Conservation (phyloP, 1,140 invertebrate genomes). For the Epicauta chinensis region DNA sequence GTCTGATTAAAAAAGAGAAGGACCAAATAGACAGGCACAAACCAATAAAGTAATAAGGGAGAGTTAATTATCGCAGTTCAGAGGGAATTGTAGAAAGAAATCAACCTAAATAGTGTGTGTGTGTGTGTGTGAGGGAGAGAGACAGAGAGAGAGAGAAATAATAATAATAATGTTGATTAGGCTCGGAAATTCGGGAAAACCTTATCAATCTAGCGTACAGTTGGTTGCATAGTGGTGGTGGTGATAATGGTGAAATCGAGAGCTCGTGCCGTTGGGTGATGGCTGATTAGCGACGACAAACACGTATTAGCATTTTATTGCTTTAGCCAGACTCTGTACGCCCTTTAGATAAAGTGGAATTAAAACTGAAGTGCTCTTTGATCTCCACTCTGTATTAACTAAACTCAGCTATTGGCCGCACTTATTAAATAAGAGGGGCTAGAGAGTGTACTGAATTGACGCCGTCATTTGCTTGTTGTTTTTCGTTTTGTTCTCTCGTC, state of each 20-base stretch:
- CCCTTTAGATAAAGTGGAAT: constrained; percentile 45
- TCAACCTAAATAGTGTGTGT: no score
- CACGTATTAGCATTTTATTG: constrained; percentile 50
- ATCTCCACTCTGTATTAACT: constrained; percentile 41
- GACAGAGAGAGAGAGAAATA: no score
- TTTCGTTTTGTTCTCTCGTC: constrained; percentile 3
- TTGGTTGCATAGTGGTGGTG: no score
- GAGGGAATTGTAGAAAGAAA: constrained; percentile 2
- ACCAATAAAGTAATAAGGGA: constrained; percentile 42
- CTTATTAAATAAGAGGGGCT: constrained; percentile 38
- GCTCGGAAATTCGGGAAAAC: no score
- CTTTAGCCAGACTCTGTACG: constrained; percentile 42
- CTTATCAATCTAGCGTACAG: no score
- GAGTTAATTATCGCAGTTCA: constrained; percentile 37
- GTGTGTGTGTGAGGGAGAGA: no score
- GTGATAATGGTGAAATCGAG: no score
- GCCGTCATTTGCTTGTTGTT: constrained; percentile 8
- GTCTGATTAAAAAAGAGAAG: constrained; percentile 42
- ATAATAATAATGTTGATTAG: no score
- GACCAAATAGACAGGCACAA: constrained; percentile 40
- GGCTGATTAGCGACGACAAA: constrained; percentile 46
- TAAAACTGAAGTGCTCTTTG: constrained; percentile 43
- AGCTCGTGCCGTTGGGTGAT: constrained; percentile 7
- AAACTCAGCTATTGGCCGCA: constrained; percentile 39
- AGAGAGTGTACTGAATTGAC: constrained; percentile 8